Evolutionary conservation across 2,113 vertebrate genomes (phyloP).

Genomic region (Pholis gunnellus): DNA sequence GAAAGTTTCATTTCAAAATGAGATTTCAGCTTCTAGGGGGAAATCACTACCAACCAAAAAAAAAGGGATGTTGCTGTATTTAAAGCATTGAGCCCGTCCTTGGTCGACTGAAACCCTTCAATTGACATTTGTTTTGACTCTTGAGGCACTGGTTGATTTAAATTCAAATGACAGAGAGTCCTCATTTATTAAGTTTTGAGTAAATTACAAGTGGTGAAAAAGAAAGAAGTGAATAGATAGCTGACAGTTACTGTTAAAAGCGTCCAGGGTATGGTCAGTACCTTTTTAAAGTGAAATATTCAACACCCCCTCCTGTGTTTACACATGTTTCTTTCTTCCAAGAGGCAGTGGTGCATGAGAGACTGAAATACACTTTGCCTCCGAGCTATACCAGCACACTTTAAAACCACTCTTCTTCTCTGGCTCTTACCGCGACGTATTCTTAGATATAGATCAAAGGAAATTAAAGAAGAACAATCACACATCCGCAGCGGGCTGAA

Average conservation of each 20-base stretch:
- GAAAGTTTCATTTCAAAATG: background rate
- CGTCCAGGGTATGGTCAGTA: background rate
- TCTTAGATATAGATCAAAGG: conserved; percentile 38
- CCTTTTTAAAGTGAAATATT: background rate
- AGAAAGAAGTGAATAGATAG: background rate
- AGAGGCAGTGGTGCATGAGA: conserved; percentile 36
- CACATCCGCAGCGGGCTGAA: conserved; percentile 8
- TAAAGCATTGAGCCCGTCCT: background rate
- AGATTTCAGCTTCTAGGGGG: background rate
- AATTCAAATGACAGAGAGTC: background rate
- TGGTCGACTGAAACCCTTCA: background rate
- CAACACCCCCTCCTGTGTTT: conserved; percentile 13
- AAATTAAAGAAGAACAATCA: conserved; percentile 38
- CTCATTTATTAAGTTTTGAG: background rate
- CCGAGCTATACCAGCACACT: conserved; percentile 30
- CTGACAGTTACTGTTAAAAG: background rate
- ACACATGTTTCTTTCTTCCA: conserved; percentile 14
- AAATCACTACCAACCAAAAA: background rate
- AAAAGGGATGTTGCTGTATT: background rate
- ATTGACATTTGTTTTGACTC: background rate
- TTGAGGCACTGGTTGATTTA: background rate
- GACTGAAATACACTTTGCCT: conserved; percentile 50
- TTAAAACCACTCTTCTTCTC: conserved; percentile 16
- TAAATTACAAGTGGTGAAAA: background rate
- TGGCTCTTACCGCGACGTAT: conserved; percentile 3